Percentiles rank a stretch among this genome's conserved stretches.
Evolutionary conservation across 2,113 vertebrate genomes (phyloP).

Genomic region (human (Homo sapiens)): GRCh38 chr6:21607001-21607500

Average conservation of each 20-base stretch:
- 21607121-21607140: not conserved
- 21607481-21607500: not conserved
- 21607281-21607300: not conserved
- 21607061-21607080: not conserved
- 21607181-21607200: not conserved
- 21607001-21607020: not conserved
- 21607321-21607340: not conserved
- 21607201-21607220: not conserved
- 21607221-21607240: not conserved
- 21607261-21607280: not conserved
- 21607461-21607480: not conserved
- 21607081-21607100: not conserved
- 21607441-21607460: not conserved
- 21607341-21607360: not conserved
- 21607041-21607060: not conserved
- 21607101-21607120: not conserved
- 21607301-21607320: not conserved
- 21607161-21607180: not conserved
- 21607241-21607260: not conserved
- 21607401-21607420: not conserved
- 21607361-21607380: not conserved
- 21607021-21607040: not conserved
- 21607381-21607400: not conserved
- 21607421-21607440: not conserved
- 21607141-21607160: not conserved